phyloP scores from a whole-genome alignment of 1,140 invertebrate species.

The Drosophila cardini region DNA sequence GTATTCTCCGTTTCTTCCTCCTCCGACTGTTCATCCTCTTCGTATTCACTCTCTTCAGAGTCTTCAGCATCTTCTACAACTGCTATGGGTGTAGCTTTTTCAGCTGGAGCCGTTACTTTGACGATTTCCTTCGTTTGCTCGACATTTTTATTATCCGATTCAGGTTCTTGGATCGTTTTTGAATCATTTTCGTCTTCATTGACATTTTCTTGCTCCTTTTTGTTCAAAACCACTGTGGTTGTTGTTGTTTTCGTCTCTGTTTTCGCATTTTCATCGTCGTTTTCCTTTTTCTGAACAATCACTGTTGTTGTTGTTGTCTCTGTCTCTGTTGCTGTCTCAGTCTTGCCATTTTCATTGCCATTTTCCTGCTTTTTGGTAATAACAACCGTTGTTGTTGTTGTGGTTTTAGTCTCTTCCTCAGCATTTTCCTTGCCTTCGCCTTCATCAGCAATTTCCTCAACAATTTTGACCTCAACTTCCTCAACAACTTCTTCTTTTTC shows the following conservation, averaged over 20 bases:
- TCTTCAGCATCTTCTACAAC: neutral
- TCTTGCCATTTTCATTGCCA: neutral
- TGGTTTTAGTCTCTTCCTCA: neutral
- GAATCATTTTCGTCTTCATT: neutral
- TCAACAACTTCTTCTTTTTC: constrained; percentile 3
- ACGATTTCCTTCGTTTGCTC: neutral
- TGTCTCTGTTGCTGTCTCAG: constrained; percentile 1
- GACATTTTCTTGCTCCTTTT: neutral
- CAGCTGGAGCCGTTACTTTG: neutral
- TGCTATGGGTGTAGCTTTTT: neutral
- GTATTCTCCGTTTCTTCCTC: constrained; percentile 6
- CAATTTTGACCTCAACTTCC: neutral
- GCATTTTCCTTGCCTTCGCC: neutral
- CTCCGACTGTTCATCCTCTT: constrained; percentile 17
- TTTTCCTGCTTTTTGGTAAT: neutral
- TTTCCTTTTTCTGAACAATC: neutral
- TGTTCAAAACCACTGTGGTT: neutral
- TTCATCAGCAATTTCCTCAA: constrained; percentile 3
- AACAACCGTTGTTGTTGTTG: constrained; percentile 1
- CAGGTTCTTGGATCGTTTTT: too few relatives aligned
- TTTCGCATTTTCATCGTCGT: neutral
- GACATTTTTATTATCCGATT: neutral
- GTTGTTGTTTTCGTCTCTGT: constrained; percentile 5
- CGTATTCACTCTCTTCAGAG: constrained; percentile 18
- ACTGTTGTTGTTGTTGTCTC: constrained; percentile 3